Conservation (phyloP, 2,113 vertebrate genomes). For the Struthio camelus region DNA sequence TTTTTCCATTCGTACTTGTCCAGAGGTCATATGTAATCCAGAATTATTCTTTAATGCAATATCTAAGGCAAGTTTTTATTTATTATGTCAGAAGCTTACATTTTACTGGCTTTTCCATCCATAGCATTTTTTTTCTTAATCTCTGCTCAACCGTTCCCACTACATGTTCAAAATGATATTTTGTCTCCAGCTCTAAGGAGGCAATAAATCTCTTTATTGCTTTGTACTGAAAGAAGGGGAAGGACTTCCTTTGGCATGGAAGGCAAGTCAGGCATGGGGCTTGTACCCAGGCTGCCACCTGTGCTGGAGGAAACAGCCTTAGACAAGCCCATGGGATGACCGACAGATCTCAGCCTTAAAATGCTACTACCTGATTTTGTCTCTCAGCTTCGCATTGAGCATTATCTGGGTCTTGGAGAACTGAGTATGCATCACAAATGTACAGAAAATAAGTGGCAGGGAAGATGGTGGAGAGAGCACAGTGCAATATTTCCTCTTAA, state of each 20-base stretch:
- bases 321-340: background rate
- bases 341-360: background rate
- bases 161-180: background rate
- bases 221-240: background rate
- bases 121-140: background rate
- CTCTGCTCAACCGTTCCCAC: background rate
- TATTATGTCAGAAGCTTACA: background rate
- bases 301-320: background rate
- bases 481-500: background rate
- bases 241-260: background rate
- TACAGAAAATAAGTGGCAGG: background rate
- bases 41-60: background rate
- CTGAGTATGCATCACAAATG: background rate
- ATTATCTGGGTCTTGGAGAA: background rate
- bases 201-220: background rate
- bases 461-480: background rate
- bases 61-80: background rate
- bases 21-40: background rate
- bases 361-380: background rate
- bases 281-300: background rate
- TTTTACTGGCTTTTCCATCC: background rate
- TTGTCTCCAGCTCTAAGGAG: background rate
- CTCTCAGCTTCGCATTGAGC: background rate
- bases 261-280: background rate
- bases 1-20: background rate